Conservation (phyloP, 2,113 vertebrate species). For the Petroica traversi region DNA sequence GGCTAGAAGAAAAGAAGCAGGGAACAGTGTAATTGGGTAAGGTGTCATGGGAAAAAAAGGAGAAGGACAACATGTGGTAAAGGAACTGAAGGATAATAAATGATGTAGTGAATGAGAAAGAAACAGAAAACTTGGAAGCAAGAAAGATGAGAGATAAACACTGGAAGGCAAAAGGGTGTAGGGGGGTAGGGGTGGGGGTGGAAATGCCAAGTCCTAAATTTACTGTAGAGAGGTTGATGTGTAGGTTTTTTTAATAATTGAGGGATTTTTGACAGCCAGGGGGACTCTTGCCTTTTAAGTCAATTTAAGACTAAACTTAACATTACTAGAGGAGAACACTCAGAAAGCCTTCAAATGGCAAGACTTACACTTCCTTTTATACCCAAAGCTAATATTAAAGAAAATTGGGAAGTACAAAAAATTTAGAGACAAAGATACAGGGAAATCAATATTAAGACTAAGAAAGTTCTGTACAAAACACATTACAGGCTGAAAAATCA, state of each 20-base stretch:
- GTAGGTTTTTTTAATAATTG: background rate
- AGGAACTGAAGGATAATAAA: background rate
- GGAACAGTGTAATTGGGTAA: constrained; percentile 1
- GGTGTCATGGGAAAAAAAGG: background rate
- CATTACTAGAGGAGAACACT: background rate
- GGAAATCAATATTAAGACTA: constrained; percentile 45
- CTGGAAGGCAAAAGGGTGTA: background rate
- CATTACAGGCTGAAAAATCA: constrained; percentile 40
- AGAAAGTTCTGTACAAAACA: constrained; percentile 40
- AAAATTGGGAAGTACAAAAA: constrained; percentile 20
- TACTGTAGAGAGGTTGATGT: background rate
- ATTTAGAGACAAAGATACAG: background rate
- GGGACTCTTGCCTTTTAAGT: background rate
- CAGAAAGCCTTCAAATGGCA: background rate
- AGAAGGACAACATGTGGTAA: background rate
- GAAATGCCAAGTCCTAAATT: background rate
- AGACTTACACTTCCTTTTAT: background rate
- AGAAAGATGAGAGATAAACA: background rate
- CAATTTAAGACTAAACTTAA: background rate
- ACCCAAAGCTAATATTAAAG: constrained; percentile 28
- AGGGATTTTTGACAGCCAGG: background rate
- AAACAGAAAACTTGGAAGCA: background rate
- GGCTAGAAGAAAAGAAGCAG: background rate
- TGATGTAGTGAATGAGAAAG: background rate
- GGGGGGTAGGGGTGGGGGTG: fast-evolving